Conservation (phyloP, 2,888 invertebrate genomes). For the Luperina testacea region DNA sequence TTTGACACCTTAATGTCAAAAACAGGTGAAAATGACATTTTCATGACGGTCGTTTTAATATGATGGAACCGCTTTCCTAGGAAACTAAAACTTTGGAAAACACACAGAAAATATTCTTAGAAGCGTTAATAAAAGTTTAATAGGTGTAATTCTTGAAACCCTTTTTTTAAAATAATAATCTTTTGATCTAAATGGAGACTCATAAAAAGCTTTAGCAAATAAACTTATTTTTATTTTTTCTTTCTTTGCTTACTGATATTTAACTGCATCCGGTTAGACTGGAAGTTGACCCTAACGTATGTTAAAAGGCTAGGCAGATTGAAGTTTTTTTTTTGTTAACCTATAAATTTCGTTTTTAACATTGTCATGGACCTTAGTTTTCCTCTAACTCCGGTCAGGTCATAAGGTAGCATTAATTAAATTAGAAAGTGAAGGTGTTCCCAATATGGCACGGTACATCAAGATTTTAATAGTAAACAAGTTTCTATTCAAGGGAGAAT, state of each 20-base stretch:
- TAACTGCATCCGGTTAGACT: not conserved
- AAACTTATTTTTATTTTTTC: too few species aligned
- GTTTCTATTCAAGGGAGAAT: slow-evolving; percentile 39
- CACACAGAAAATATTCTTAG: not conserved
- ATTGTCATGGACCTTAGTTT: not conserved
- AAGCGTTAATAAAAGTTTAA: not conserved
- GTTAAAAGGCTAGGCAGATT: not conserved
- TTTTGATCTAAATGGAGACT: not conserved
- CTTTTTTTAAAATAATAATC: not conserved
- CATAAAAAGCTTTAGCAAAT: not conserved
- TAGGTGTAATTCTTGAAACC: not conserved
- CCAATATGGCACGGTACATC: slow-evolving; percentile 23
- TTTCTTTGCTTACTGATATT: not conserved
- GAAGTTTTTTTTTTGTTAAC: not conserved
- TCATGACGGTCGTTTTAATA: not conserved
- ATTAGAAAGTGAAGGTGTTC: slow-evolving; percentile 38
- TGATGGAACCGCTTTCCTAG: not conserved
- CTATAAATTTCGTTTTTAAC: not conserved
- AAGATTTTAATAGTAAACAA: slow-evolving; percentile 27
- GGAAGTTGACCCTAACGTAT: not conserved
- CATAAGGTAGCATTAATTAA: not conserved
- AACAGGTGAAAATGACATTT: not conserved
- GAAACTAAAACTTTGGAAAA: not conserved
- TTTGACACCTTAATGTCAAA: not conserved
- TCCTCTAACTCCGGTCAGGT: not conserved